Evolutionary conservation across 2,888 invertebrate species (phyloP).

Genomic region (Neria commutata): DNA sequence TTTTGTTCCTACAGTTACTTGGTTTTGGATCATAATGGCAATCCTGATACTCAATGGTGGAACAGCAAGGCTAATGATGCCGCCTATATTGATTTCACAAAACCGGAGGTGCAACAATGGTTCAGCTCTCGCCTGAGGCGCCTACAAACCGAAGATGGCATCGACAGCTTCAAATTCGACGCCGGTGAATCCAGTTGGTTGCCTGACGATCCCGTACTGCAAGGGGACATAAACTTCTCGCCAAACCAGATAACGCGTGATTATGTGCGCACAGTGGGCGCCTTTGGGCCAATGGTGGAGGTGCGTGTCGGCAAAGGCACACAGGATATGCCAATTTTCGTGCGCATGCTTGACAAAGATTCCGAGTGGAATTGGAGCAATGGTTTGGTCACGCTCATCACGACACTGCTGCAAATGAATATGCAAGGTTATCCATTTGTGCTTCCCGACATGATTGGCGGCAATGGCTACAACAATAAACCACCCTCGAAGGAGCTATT

Average conservation of each 20-base stretch:
- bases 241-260: constrained; percentile 62
- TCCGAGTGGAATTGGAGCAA: constrained; percentile 70
- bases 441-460: constrained; percentile 80
- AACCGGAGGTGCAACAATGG: constrained; percentile 67
- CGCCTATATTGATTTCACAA: constrained; percentile 73
- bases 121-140: constrained; percentile 62
- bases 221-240: constrained; percentile 63
- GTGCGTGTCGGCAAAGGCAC: constrained; percentile 70
- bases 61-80: constrained; percentile 60
- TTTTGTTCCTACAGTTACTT: constrained; percentile 48
- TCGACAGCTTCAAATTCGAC: constrained; percentile 80
- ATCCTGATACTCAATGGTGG: constrained; percentile 63
- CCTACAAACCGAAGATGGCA: constrained; percentile 68
- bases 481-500: constrained; percentile 68
- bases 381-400: constrained; percentile 72
- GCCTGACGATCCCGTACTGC: constrained; percentile 66
- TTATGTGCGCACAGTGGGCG: constrained; percentile 65
- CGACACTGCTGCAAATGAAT: constrained; percentile 64
- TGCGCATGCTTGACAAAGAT: constrained; percentile 77
- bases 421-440: constrained; percentile 67
- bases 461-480: constrained; percentile 67
- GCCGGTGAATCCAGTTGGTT: constrained; percentile 75
- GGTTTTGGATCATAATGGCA: constrained; percentile 61
- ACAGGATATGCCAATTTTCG: constrained; percentile 71
- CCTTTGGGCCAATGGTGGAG: constrained; percentile 69